These are phyloP conservation scores for Neomonachus schauinslandi DNA, from an alignment of 2,113 vertebrate genomes.

Conservation along the genomic window DNA sequence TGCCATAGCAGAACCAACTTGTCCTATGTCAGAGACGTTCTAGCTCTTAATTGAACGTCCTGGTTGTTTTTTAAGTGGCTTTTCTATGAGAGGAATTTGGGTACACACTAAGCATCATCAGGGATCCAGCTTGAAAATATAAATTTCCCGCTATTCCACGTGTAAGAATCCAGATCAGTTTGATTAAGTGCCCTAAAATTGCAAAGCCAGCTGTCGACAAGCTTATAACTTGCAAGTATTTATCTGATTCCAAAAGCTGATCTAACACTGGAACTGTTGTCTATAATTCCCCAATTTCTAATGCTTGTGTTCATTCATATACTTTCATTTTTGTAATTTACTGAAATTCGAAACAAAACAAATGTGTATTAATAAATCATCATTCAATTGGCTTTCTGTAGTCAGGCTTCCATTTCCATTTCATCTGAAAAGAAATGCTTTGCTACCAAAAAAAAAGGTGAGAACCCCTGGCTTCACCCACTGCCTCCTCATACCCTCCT, in stretches of 20 bases:
- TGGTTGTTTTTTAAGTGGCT: background rate
- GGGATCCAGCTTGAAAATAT: constrained; percentile 17
- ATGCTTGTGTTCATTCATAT: background rate
- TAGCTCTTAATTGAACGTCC: background rate
- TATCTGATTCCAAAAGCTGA: background rate
- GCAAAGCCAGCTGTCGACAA: background rate
- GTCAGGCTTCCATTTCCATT: background rate
- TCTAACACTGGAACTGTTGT: background rate
- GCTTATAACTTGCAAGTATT: background rate
- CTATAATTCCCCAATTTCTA: background rate
- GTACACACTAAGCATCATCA: background rate
- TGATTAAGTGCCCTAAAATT: background rate
- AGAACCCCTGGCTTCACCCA: background rate
- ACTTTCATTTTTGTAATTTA: background rate
- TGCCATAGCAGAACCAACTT: background rate
- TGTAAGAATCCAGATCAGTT: background rate
- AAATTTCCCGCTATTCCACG: background rate
- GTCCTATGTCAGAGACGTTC: background rate
- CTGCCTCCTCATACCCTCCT: background rate
- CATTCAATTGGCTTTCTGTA: background rate
- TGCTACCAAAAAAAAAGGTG: background rate
- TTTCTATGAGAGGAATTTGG: background rate
- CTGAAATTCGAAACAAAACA: background rate
- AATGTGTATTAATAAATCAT: background rate
- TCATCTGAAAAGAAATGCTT: constrained; percentile 24